Evolutionary conservation across 2,797 vertebrate genomes (phyloP).

Genomic region (Glossophaga mutica): DNA sequence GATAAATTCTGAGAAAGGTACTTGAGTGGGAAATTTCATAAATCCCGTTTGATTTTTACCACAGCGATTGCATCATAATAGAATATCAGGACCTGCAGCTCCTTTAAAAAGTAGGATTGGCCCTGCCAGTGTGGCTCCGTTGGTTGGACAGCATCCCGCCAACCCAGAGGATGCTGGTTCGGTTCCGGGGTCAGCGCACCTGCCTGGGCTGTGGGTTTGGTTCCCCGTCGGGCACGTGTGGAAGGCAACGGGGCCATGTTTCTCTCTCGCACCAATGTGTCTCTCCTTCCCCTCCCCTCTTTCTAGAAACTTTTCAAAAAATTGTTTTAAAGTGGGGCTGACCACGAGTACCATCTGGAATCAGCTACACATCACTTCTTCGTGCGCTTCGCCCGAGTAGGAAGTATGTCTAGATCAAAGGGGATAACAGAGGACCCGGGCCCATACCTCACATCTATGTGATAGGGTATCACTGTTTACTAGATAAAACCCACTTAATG

Average conservation of each 20-base stretch:
- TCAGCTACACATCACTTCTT: too few relatives aligned
- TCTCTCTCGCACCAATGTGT: background rate
- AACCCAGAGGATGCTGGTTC: background rate
- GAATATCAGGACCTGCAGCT: background rate
- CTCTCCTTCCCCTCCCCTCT: background rate
- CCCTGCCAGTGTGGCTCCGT: background rate
- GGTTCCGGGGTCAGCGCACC: background rate
- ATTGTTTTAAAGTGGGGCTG: background rate
- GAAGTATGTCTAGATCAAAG: rapidly evolving
- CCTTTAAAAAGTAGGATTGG: background rate
- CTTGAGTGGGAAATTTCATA: too few relatives aligned
- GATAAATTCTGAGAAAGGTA: background rate
- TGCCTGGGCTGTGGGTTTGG: too few relatives aligned
- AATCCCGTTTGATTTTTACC: background rate
- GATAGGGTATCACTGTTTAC: background rate
- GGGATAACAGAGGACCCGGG: background rate
- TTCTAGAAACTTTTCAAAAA: background rate
- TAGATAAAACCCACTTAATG: background rate
- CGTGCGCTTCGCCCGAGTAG: rapidly evolving
- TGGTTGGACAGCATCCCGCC: background rate
- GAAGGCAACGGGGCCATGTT: background rate
- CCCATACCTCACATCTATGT: rapidly evolving
- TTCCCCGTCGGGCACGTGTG: background rate
- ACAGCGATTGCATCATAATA: background rate
- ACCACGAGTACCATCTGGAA: rapidly evolving